phyloP scores from a whole-genome alignment of 2,888 invertebrate genomes.

The Ornithoptera alexandrae region DNA sequence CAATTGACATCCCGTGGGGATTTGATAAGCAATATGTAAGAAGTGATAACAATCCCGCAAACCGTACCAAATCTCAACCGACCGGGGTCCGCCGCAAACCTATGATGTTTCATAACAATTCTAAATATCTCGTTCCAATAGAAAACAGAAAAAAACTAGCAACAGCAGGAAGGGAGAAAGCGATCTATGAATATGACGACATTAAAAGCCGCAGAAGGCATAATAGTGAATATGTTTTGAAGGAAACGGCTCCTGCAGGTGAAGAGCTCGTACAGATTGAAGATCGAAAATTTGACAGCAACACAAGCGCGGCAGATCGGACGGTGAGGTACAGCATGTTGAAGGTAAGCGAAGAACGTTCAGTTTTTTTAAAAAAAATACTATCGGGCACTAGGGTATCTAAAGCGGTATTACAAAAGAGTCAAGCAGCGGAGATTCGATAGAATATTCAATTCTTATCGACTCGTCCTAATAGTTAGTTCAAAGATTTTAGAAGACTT shows the following conservation, averaged over 20 bases:
- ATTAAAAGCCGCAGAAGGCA: not conserved
- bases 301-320: too few relatives aligned
- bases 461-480: too few relatives aligned
- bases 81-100: not conserved
- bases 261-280: too few relatives aligned
- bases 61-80: not conserved
- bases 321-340: slow-evolving; percentile 46
- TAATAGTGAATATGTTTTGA: not conserved
- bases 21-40: not conserved
- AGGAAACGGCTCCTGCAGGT: too few relatives aligned
- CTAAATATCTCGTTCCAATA: slow-evolving; percentile 2
- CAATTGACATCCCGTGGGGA: not conserved
- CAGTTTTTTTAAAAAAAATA: too few relatives aligned
- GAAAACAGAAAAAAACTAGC: not conserved
- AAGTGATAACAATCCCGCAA: not conserved
- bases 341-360: slow-evolving; percentile 37
- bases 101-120: not conserved
- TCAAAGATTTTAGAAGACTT: too few relatives aligned
- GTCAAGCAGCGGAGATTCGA: too few relatives aligned
- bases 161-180: not conserved
- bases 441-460: too few relatives aligned
- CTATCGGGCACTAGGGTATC: too few relatives aligned
- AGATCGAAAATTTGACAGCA: too few relatives aligned
- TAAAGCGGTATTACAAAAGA: too few relatives aligned
- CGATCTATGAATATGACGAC: not conserved